Percentiles rank a stretch among this genome's conserved stretches.
These are phyloP conservation scores for Benitochromis conjunctus DNA, from an alignment of 2,113 vertebrate species.

Conservation along the genomic window DNA sequence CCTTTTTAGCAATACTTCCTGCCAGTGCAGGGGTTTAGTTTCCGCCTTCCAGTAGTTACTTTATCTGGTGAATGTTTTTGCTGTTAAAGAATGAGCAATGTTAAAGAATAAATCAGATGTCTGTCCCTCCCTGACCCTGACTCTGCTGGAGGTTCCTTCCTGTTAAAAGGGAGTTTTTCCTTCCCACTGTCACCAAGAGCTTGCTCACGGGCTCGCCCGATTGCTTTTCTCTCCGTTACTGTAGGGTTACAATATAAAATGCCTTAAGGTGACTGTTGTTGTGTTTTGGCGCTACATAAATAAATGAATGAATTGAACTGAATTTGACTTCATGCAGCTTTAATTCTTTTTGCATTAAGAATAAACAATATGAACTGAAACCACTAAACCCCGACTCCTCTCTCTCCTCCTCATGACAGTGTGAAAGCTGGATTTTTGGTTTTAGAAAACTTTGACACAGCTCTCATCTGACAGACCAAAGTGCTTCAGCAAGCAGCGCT, in stretches of 20 bases:
- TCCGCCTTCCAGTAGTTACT: not conserved
- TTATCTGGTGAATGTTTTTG: not conserved
- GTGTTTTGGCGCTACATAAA: not conserved
- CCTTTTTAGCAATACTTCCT: not conserved
- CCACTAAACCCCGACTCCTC: fast-evolving
- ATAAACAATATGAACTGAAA: not conserved
- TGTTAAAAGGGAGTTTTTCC: not conserved
- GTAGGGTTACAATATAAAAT: not conserved
- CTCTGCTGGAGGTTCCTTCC: not conserved
- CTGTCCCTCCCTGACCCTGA: not conserved
- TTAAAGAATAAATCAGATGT: not conserved
- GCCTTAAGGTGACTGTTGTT: not conserved
- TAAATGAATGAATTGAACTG: not conserved
- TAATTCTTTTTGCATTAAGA: not conserved
- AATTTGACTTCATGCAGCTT: not conserved
- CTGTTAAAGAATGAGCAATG: not conserved
- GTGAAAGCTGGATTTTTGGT: not conserved
- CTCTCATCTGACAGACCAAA: not conserved
- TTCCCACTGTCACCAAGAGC: not conserved
- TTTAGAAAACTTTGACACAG: not conserved
- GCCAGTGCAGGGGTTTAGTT: not conserved
- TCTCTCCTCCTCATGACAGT: not conserved
- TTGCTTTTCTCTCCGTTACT: not conserved
- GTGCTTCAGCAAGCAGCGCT: not conserved
- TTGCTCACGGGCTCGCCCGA: not conserved